phyloP scores from a whole-genome alignment of 1,140 invertebrate species.

The Scaptomyza montana region DNA sequence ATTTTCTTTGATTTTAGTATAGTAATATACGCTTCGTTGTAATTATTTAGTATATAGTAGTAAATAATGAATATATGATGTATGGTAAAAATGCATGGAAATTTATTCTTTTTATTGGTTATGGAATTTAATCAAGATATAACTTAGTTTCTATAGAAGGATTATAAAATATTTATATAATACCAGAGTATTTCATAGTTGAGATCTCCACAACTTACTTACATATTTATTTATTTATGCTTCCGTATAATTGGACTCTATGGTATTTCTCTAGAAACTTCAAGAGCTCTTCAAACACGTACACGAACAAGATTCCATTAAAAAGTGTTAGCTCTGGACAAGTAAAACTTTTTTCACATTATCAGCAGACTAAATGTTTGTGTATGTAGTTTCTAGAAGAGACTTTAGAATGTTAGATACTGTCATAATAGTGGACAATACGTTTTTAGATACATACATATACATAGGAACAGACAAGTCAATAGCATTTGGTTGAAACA shows the following conservation, averaged over 20 bases:
- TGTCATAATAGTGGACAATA: neutral
- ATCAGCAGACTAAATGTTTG: constrained; percentile 16
- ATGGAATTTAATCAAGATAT: too few relatives aligned
- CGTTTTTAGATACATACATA: neutral
- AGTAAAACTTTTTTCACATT: neutral
- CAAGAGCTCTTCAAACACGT: constrained; percentile 7
- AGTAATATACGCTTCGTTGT: too few relatives aligned
- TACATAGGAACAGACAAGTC: neutral
- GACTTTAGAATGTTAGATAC: neutral
- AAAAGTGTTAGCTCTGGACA: constrained; percentile 5
- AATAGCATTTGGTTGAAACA: neutral
- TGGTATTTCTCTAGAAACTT: neutral
- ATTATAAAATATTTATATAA: neutral
- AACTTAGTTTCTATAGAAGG: neutral
- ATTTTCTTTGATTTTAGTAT: too few relatives aligned
- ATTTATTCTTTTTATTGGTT: too few relatives aligned
- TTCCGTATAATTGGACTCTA: neutral
- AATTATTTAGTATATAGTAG: too few relatives aligned
- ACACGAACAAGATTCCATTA: neutral
- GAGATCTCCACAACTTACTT: neutral
- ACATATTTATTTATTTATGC: neutral
- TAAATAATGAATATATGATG: too few relatives aligned
- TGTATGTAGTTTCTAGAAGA: neutral
- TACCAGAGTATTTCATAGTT: neutral
- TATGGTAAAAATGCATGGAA: too few relatives aligned